A percentile compares a stretch with the other conserved stretches of the same genome.
Conservation (phyloP, 30 jellyfish, hydroid and myxozoan genomes). For the Mastigias papua region DNA sequence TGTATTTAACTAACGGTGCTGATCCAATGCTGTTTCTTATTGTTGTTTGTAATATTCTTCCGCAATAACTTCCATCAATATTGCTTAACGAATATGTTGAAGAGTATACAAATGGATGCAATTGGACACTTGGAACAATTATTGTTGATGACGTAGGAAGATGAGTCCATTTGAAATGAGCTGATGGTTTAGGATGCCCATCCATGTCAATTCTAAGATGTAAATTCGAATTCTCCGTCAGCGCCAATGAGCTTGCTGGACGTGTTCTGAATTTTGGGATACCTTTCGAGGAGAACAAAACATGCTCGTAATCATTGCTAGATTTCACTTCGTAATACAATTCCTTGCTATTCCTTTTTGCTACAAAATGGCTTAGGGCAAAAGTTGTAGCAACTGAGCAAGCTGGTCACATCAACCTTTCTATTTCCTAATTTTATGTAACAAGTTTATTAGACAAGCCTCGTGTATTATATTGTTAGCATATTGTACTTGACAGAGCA, state of each 20-base stretch:
- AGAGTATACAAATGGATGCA: neutral
- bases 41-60: conserved; percentile 6
- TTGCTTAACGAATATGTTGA: conserved; percentile 6
- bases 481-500: neutral
- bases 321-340: neutral
- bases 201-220: conserved; percentile 10
- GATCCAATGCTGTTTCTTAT: conserved; percentile 8
- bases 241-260: neutral
- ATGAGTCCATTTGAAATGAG: conserved; percentile 38
- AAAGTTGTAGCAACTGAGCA: neutral
- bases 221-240: conserved; percentile 2
- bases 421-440: neutral
- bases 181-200: conserved; percentile 37
- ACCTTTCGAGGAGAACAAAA: neutral
- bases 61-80: conserved; percentile 21
- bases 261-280: neutral
- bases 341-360: neutral
- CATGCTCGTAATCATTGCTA: neutral
- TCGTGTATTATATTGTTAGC: neutral
- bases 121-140: neutral
- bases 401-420: neutral
- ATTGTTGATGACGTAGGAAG: neutral
- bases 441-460: neutral
- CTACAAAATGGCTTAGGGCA: neutral
- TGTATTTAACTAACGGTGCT: neutral